Base-by-base conservation (phyloP, 30 jellyfish, hydroid and myxozoan species). In the Aurelia aurita region DNA sequence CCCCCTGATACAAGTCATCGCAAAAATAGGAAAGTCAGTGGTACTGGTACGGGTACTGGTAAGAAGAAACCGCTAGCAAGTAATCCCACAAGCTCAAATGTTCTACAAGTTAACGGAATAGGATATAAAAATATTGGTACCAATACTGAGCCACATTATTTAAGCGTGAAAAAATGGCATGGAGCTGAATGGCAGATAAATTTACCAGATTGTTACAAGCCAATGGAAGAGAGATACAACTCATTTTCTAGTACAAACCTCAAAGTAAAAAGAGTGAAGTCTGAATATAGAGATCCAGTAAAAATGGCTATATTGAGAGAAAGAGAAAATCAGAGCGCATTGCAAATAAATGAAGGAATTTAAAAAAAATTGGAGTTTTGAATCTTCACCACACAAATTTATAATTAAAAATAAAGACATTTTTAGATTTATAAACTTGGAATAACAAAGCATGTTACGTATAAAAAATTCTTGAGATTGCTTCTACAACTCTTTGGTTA, bases 111-210 rank as follows among this genome's bases (percentile, higher is more conserved):
- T 2, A 55, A 31, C 28, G 93, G 93, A 13, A 71, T 58, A 64
- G 87, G 67, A 2, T 22, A 28, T 62, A 71, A 69, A 31, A 74
- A 83, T 58, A 53, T 49, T 26, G 72, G 85, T 74, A 79, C 47
- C 1, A 73, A 71, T 35, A 85, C 95, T n/a, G 95, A 74, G 82
- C 63, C 64, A 15, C 27, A 73, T 29, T 77, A 35, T 60, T 61
- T 85, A 14, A 60, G 89, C 51, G 23, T 85, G 27, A 45, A 72
- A 14, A 73, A 51, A 27, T 85, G 95, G 95, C 95, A 85, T 85
- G 95, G 95, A 14, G 95, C 95, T 14, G 73, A 44, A 12, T 85
- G 95, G 95, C 95, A 85, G 58, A 34, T 45, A 21, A 23, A 85
- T 15, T 20, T 63, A 3, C 95, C 95, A 23, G 79, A 73, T 16